Conservation (phyloP, 1,140 invertebrate species). For the Nasonia giraulti region DNA sequence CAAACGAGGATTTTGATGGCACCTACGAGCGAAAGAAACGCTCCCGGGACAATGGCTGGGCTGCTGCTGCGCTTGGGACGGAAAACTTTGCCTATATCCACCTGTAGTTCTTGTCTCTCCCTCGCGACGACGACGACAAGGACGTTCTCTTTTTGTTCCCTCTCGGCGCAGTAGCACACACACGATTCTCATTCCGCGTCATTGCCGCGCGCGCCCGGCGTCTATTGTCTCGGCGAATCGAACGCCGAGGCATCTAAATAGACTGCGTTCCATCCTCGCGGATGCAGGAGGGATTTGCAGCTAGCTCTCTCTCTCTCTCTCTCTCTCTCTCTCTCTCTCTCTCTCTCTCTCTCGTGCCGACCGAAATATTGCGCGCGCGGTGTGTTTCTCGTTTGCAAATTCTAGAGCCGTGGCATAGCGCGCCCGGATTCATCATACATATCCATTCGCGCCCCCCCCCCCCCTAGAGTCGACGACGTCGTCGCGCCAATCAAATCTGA, state of each 20-base stretch:
- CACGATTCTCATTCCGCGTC: conserved; percentile 47
- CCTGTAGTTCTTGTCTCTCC: conserved; percentile 17
- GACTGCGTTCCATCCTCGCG: conserved; percentile 44
- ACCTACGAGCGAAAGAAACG: conserved; percentile 40
- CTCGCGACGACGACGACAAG: not conserved
- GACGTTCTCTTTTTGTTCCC: not conserved
- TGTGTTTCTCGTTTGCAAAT: conserved; percentile 28
- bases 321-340: not conserved
- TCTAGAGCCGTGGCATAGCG: not conserved
- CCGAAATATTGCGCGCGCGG: conserved; percentile 44
- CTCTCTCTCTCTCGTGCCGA: not conserved
- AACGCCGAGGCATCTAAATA: conserved; percentile 38
- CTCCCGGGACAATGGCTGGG: conserved; percentile 53
- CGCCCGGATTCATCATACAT: not conserved
- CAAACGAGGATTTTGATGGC: conserved; percentile 59
- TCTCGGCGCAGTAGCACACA: no score
- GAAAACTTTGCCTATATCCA: conserved; percentile 55
- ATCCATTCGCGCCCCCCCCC: conserved; percentile 12
- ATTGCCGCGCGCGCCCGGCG: conserved; percentile 17
- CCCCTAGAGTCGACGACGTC: not conserved
- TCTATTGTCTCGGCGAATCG: conserved; percentile 49
- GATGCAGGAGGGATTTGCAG: conserved; percentile 12
- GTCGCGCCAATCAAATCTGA: conserved; percentile 28
- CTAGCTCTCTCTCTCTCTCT: not conserved
- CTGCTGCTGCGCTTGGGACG: conserved; percentile 41